Percentiles rank a stretch among this genome's conserved stretches.
Evolutionary conservation across 1,140 invertebrate genomes (phyloP).

Genomic region (Aplysia californica): DNA sequence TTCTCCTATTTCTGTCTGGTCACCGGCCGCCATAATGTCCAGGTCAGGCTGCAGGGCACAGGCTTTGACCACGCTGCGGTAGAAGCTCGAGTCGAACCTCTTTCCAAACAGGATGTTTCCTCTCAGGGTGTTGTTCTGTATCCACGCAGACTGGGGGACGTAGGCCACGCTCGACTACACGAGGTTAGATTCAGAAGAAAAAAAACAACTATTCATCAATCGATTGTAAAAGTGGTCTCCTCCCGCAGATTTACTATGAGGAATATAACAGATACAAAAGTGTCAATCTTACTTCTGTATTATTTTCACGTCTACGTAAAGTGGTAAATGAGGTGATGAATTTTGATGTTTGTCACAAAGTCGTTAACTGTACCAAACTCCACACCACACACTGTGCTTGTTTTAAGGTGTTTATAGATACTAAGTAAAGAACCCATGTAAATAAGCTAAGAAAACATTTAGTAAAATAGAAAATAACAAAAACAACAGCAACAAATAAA

Average conservation of each 20-base stretch:
- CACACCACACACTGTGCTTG: too few species aligned
- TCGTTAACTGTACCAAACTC: too few species aligned
- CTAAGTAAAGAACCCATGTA: too few species aligned
- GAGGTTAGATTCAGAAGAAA: slow-evolving; percentile 31
- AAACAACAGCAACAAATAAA: too few species aligned
- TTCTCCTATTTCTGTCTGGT: slow-evolving; percentile 72
- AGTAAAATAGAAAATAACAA: too few species aligned
- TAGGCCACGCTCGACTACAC: slow-evolving; percentile 74
- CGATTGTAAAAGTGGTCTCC: too few species aligned
- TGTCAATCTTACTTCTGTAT: too few species aligned
- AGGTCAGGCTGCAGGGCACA: slow-evolving; percentile 77
- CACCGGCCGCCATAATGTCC: slow-evolving; percentile 75
- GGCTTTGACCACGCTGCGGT: slow-evolving; percentile 69
- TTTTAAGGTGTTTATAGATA: too few species aligned
- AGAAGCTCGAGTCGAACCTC: slow-evolving; percentile 67
- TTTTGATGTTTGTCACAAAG: too few species aligned
- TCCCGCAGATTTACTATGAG: background rate
- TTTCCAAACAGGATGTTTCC: slow-evolving; percentile 83
- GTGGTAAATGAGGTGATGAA: too few species aligned
- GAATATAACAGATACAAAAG: background rate
- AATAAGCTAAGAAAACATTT: too few species aligned
- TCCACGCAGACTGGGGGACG: slow-evolving; percentile 86
- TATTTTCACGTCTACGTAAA: too few species aligned
- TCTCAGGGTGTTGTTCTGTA: slow-evolving; percentile 81
- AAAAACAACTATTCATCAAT: background rate